phyloP scores from a whole-genome alignment of 2,888 invertebrate species.

The Corythucha ciliata region DNA sequence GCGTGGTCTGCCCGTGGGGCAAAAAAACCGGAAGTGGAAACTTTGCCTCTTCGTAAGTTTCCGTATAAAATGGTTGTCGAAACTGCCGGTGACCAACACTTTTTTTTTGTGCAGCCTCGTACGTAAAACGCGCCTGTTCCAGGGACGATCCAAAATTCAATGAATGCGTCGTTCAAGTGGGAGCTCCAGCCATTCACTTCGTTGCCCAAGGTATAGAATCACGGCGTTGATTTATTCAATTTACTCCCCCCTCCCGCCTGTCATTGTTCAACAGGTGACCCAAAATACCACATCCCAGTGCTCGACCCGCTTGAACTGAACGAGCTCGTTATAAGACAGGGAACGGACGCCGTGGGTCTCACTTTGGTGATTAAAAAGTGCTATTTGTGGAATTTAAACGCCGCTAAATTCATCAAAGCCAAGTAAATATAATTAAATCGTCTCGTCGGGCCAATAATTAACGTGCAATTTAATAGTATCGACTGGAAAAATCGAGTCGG shows the following conservation, averaged over 20 bases:
- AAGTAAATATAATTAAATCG: constrained; percentile 25
- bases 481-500: constrained; percentile 33
- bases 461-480: constrained; percentile 24
- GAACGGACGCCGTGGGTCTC: constrained; percentile 36
- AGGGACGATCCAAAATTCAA: constrained; percentile 35
- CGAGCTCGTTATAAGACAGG: constrained; percentile 34
- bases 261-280: constrained; percentile 32
- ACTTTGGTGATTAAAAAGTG: constrained; percentile 33
- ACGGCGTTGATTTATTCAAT: background rate
- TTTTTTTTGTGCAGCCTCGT: constrained; percentile 32
- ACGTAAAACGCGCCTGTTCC: constrained; percentile 35
- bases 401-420: constrained; percentile 33
- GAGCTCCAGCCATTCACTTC: constrained; percentile 32
- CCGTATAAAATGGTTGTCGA: too few relatives aligned
- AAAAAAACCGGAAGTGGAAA: too few relatives aligned
- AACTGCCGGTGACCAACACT: too few relatives aligned
- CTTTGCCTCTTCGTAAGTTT: too few relatives aligned
- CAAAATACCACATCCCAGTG: constrained; percentile 35
- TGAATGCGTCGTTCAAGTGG: constrained; percentile 35
- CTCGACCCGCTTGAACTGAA: constrained; percentile 35
- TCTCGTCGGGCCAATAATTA: background rate
- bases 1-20: too few relatives aligned
- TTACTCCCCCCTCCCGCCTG: background rate
- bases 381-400: constrained; percentile 33
- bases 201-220: constrained; percentile 35